Base-by-base conservation (phyloP, 2,113 vertebrate genomes). In the Scolopax mira region DNA sequence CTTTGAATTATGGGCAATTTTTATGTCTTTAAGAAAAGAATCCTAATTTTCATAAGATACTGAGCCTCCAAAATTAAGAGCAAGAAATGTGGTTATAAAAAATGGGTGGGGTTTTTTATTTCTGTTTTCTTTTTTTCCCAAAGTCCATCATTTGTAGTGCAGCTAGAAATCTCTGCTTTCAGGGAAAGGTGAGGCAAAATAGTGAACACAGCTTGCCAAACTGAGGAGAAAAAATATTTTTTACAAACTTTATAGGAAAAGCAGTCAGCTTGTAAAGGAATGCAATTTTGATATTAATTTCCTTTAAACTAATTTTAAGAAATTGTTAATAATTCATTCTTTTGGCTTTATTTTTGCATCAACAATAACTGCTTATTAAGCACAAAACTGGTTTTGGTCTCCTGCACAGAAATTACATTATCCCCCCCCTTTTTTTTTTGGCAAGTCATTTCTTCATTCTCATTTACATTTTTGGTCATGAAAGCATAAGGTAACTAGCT, bases 31-130 rank as follows among this genome's bases (percentile, higher is more conserved):
- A 51, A n/a, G 8, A 66, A 73, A 90, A 72, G 2, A 37, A 48
- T 62, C 8, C 10, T 19, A 9, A 78, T 41, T 92, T 64, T 54
- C 0, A 0, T 54, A 42, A 37, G 28, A 66, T 66, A 73, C 0
- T 39, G 1, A 28, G 5, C 7, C 5, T 55, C 37, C 8, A 46
- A 78, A 90, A 48, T 48, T 42, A 62, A 64, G 30, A 81, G 19
- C 10, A 69, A 86, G 23, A 83, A 70, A 77, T 2, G 1, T 61
- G 31, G 4, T 1, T 54, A 73, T 13, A 33, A 79, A 72, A 41
- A 51, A n/a, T 7, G 1, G 3, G 7, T 35, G 7, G 16, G 8
- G 1, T 1, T 54, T 64, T 27, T 19, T 41, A 3, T 4, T 30
- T 70, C 41, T 13, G 10, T 12, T 16, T 31, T 3, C 9, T 16